Evolutionary conservation across 2,888 invertebrate genomes (phyloP), one percentile per base, ranked within the genome.

Genomic region (Tachina lurida): DNA sequence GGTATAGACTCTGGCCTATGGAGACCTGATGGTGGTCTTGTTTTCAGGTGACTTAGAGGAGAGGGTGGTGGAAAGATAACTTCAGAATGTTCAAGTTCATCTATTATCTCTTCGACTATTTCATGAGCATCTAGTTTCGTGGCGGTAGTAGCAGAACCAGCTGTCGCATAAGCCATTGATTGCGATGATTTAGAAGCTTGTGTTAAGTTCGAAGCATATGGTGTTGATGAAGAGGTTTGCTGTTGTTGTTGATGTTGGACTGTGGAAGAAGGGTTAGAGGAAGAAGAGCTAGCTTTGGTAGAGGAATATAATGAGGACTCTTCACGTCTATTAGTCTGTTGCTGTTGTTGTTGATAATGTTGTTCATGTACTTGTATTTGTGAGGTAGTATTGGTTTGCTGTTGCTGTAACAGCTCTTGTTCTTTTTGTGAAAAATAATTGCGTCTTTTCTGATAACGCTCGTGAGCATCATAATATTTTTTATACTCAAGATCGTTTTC

Each of bases 1-100:
- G 95, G 95, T 89, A 95, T 94, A 89, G 93, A 93, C 88, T 95
- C 95, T 19, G 95, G 94, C 92, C 94, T 95, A 82, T 95, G 95
- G 87, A 95, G 93, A 80, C 94, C 94, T 77, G 94, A 94, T 88
- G 93, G 93, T 75, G 90, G 88, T 88, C 90, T 85, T 77, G 89
- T 89, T 83, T 91, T 91, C 13, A 91, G 89, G 78, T 92, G 91
- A 86, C 91, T 91, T 74, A 92, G 90, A 88, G 93, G 92, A 88
- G 91, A 92, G 85, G 92, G 91, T 87, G 92, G 92, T 56, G 93
- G 92, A 71, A 91, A 92, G 3, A 90, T 89, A 39, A 90, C 88
- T 74, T 90, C 90, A 47, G 91, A 90, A 84, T 91, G 90, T 84
- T 91, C 92, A 67, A 92, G 91, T 67, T 91, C 91, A 71, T 92